These are phyloP conservation scores for Drosophila seclusa DNA, from an alignment of 2,888 invertebrate species.

Conservation along the genomic window DNA sequence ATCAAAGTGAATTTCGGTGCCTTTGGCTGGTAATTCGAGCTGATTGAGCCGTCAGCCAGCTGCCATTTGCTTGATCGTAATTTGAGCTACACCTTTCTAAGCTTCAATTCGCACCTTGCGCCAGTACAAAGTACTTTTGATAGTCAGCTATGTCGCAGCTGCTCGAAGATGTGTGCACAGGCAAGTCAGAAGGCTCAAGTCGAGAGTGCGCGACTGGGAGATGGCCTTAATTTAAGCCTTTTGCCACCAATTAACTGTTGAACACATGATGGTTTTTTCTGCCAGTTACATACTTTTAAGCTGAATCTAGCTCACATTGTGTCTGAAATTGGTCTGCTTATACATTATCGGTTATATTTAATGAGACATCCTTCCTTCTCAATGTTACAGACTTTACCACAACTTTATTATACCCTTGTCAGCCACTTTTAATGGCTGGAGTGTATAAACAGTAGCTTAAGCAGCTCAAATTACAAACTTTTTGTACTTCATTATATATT, in stretches of 20 bases:
- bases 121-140: slow-evolving; percentile 6
- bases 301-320: no score
- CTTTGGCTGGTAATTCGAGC: slow-evolving; percentile 53
- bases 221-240: background rate
- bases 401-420: background rate
- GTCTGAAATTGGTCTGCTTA: no score
- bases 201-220: background rate
- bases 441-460: slow-evolving; percentile 23
- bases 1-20: slow-evolving; percentile 24
- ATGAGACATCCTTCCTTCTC: background rate
- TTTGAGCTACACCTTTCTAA: slow-evolving; percentile 63
- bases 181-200: background rate
- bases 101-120: slow-evolving; percentile 63
- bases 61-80: slow-evolving; percentile 53
- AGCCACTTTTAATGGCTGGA: background rate
- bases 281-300: background rate
- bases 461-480: slow-evolving; percentile 44
- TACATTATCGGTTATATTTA: background rate
- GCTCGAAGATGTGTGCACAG: background rate
- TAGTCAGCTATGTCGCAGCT: slow-evolving; percentile 28
- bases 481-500: background rate
- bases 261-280: background rate
- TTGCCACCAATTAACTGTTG: background rate
- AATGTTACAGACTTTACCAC: background rate
- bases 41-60: slow-evolving; percentile 72